Conservation (phyloP, 37 sponge, comb jelly and placozoan species). For the Agelas oroides region DNA sequence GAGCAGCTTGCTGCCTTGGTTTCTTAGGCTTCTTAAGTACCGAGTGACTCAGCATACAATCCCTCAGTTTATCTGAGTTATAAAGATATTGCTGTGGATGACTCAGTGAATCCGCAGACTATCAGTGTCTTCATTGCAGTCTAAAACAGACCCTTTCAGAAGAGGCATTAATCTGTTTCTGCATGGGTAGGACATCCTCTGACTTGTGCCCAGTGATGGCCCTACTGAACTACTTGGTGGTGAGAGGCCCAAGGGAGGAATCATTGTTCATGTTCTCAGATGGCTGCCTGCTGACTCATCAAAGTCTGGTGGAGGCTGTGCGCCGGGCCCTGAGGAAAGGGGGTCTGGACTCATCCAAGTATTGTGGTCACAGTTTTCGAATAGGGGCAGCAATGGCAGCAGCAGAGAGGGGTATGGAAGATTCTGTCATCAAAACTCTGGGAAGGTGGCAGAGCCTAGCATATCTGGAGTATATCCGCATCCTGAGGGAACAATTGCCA, state of each 20-base stretch:
- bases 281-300: conserved; percentile 29
- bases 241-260: not conserved
- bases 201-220: conserved; percentile 29
- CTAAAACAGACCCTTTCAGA: conserved; percentile 49
- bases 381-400: conserved; percentile 40
- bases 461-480: conserved; percentile 16
- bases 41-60: conserved; percentile 5
- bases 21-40: conserved; percentile 31
- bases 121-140: conserved; percentile 16
- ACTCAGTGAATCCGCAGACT: not conserved
- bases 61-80: conserved; percentile 6
- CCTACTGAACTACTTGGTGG: conserved; percentile 15
- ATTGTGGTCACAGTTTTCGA: conserved; percentile 34
- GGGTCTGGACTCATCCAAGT: conserved; percentile 26
- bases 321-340: conserved; percentile 18
- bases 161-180: conserved; percentile 14
- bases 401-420: conserved; percentile 25
- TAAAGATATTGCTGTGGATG: conserved; percentile 23
- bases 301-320: conserved; percentile 15
- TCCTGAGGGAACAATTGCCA: conserved; percentile 12
- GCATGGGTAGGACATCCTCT: conserved; percentile 7
- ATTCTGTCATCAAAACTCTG: conserved; percentile 37
- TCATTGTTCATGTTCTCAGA: conserved; percentile 29
- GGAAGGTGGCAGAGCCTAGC: conserved; percentile 40
- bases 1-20: conserved; percentile 34